Base-by-base conservation (phyloP, 2,797 vertebrate species). In the Micropoecilia bifurca region DNA sequence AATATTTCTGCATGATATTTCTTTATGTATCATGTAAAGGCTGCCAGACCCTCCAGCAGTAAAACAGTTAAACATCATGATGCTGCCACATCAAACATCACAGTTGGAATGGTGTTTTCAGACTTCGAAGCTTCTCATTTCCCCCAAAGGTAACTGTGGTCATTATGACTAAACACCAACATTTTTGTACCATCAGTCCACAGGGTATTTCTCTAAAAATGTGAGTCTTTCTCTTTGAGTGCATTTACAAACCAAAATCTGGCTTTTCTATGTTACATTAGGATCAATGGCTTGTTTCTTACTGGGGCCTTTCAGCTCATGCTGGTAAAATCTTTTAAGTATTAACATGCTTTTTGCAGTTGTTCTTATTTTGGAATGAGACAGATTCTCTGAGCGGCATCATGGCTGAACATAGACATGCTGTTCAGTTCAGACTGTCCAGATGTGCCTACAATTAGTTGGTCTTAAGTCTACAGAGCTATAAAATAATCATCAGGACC, bases 391-490 rank as follows among this genome's bases (percentile, higher is more conserved):
- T 39, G 18, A 66, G 20, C 6, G 13, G 25, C 25, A 57, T 33
- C 28, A 33, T 36, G 33, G 30, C 33, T 63, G 13, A 33, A 63
- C 16, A 36, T 18, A 7, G 18, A 63, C 63, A 66, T 10, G 1
- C 36, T 25, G 63, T 66, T 66, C 22, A 39, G 48, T 50, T 22
- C 48, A 50, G 48, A 8, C 20, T 50, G 48, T 1, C 48, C 20
- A 50, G 33, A 33, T 63, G 61, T 63, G 59, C 14, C 59, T 20
- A 63, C 18, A 66, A 22, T 12, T 66, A 66, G 7, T 22, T 39
- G 63, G 9, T 41, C 36, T 22, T 20, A 43, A 41, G 25, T 10
- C 71, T 85, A 71, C 25, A 72, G 74, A 84, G 36, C 74, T 74
- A 39, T 63, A 2, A 69, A 69, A 28, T n/a, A n/a, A 28, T 71